Base-by-base conservation (phyloP, 2,888 invertebrate species). In the Agrotis exclamationis region DNA sequence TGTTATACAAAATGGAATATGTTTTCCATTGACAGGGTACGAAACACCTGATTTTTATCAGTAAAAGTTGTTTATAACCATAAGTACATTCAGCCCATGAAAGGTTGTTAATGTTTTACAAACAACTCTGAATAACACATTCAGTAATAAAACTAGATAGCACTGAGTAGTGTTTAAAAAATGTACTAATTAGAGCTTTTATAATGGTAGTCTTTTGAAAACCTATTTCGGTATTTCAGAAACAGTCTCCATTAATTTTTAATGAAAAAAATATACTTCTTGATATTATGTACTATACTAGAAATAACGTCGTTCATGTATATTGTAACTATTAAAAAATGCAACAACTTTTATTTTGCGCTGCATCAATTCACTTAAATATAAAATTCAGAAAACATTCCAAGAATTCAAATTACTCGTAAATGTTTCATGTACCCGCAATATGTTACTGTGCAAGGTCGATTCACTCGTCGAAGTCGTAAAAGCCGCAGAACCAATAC, bases 381-480 rank as follows among this genome's bases (percentile, higher is more conserved):
- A 58, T 47, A 70, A 70, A 82, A 65, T 56, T 20, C 4, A 48
- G 18, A 45, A 72, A 59, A 63, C 62, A 64, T 33, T 11, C 39
- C 50, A 50, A 50, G 79, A 81, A 82, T 79, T 75, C 51, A 75
- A 82, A 79, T 75, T 54, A 67, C 56, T 65, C 51, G 53, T 48
- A 64, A 66, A 70, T 64, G 57, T 65, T 48, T 65, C 70, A 56
- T 73, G 69, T 65, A 56, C 20, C 48, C 47, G 44, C 56, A 69
- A 73, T 80, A 74, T 73, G 75, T 77, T 67, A 75, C 51, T 63
- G n/a, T 58, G 51, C 57, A 65, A 71, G 70, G 57, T 39, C 57
- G 54, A 64, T 65, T 68, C 65, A 54, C 57, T 80, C 72, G 63
- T 59, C 48, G 66, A 67, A 62, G 44, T 59, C 70, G 56, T 81